Base-by-base conservation (phyloP, 2,113 vertebrate species). In the Panthera uncia region DNA sequence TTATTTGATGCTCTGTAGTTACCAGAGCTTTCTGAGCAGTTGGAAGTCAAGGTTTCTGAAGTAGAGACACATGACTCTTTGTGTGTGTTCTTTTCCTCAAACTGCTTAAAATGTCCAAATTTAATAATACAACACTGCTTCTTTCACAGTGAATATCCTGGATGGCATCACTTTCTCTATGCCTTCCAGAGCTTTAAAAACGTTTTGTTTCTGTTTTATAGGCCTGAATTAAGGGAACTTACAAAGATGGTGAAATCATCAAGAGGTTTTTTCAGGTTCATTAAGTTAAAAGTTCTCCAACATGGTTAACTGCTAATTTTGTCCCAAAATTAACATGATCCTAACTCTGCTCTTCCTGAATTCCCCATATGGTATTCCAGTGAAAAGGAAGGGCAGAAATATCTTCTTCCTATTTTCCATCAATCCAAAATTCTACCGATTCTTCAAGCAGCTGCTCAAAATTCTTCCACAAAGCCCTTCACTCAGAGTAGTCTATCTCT, bases 21-120 rank as follows among this genome's bases (percentile, higher is more conserved):
- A 86, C 18, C 79, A 86, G 69, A 50, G 27, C 19, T 68, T 79
- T 86, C n/a, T 33, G 23, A 45, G 65, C 68, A 86, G 61, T 9
- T 92, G 6, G 84, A 93, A 90, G 85, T 52, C 85, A 92, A 69
- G 23, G 83, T 79, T 92, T 96, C 80, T 90, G 73, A 65, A 82
- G 25, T n/a, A 78, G 63, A 92, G 36, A 79, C 31, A 94, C 45
- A 66, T 52, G 33, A 48, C 73, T 91, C 89, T 92, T 79, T 41
- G 23, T 41, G 57, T 48, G 3, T 50, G 50, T 93, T 25, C 61
- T 33, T 91, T 81, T 68, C 76, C 57, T 82, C 69, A 95, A 93
- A 66, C n/a, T 90, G 61, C 66, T 65, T 65, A 5, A 38, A 97
- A 73, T 25, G 29, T 78, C 38, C 41, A 83, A 66, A 7, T 74